Evolutionary conservation across 2,888 invertebrate species (phyloP).

Genomic region (Flexamia atlantica): DNA sequence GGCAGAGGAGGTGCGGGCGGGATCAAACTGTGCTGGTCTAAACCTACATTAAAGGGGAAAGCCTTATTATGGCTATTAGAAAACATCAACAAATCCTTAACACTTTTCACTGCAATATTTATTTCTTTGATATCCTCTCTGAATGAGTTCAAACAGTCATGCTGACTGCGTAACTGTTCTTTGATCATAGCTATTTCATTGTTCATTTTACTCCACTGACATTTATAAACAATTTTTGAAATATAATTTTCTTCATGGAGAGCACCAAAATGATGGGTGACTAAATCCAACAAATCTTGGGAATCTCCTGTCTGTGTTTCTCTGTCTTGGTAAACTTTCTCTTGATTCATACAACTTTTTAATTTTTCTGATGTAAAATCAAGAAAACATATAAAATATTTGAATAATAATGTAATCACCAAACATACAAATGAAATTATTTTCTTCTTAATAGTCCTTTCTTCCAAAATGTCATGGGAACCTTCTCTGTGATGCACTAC

Average conservation of each 20-base stretch:
- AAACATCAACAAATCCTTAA: constrained; percentile 4
- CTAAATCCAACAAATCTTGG: neutral
- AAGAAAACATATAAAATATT: neutral
- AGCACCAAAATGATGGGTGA: constrained; percentile 16
- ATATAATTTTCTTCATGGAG: constrained; percentile 32
- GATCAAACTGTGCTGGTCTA: neutral
- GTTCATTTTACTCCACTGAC: constrained; percentile 22
- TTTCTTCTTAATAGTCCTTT: neutral
- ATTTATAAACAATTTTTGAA: neutral
- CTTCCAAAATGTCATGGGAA: neutral
- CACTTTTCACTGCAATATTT: neutral
- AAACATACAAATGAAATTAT: neutral
- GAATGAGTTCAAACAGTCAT: neutral
- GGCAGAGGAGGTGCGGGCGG: neutral
- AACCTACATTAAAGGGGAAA: neutral
- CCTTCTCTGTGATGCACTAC: neutral
- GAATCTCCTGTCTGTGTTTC: constrained; percentile 5
- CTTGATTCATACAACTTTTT: neutral
- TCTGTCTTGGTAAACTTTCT: neutral
- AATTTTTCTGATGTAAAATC: neutral
- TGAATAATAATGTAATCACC: neutral
- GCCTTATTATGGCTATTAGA: neutral
- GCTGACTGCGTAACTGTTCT: neutral
- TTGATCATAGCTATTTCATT: neutral
- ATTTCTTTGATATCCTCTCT: neutral